Conservation (phyloP, 2,797 vertebrate species). For the Peromyscus aztecus region DNA sequence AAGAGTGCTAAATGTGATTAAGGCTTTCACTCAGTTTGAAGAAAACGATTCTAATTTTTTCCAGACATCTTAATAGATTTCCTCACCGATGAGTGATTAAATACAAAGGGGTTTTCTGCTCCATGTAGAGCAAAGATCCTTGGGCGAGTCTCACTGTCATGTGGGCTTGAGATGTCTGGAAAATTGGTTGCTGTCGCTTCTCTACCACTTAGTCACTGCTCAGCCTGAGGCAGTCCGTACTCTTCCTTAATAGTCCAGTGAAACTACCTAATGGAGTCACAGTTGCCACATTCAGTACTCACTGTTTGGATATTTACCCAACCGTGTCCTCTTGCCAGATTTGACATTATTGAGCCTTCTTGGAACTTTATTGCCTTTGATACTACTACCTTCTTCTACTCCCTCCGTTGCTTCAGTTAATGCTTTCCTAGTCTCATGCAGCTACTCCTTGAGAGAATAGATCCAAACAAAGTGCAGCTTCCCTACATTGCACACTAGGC, state of each 20-base stretch:
- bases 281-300: not conserved
- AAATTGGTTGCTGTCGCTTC: not conserved
- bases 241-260: not conserved
- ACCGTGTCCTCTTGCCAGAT: not conserved
- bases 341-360: constrained; percentile 26
- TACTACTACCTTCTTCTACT: constrained; percentile 14
- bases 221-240: not conserved
- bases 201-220: not conserved
- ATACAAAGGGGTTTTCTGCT: not conserved
- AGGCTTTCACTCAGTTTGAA: constrained; percentile 54
- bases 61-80: constrained; percentile 27
- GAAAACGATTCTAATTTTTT: constrained; percentile 55
- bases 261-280: constrained; percentile 26
- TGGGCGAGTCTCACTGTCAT: not conserved
- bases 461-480: not conserved
- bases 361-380: constrained; percentile 58
- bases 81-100: constrained; percentile 28
- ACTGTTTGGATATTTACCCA: not conserved
- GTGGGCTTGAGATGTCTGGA: not conserved
- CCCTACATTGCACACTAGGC: not conserved
- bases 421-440: constrained; percentile 5
- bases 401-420: not conserved
- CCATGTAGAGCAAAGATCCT: not conserved
- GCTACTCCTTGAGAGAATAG: constrained; percentile 38
- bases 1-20: constrained; percentile 52